Evolutionary conservation across 64 coral and sea anemone genomes (phyloP).

Genomic region (Porites australiensis): DNA sequence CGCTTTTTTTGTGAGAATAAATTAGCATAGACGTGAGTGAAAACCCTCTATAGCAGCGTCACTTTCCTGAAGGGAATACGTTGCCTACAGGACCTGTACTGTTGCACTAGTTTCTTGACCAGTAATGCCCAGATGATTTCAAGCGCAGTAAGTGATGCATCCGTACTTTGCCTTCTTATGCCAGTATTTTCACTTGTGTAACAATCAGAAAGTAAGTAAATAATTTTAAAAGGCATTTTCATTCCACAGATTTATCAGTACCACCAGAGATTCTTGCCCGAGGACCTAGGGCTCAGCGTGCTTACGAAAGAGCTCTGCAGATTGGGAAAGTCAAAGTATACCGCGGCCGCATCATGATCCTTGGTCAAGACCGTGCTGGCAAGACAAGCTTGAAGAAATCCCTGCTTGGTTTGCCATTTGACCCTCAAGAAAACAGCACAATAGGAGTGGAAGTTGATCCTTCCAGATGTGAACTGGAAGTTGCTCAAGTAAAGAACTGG

Average conservation of each 20-base stretch:
- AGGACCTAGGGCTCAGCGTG: slow-evolving; percentile 32
- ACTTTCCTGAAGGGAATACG: too few species aligned
- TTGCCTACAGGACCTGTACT: too few species aligned
- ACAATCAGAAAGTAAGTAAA: too few species aligned
- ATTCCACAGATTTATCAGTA: not conserved
- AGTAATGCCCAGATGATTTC: too few species aligned
- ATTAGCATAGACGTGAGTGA: too few species aligned
- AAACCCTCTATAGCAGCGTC: too few species aligned
- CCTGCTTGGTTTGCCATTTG: slow-evolving; percentile 51
- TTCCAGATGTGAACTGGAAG: slow-evolving; percentile 32
- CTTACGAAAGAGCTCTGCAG: slow-evolving; percentile 12
- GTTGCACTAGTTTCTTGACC: too few species aligned
- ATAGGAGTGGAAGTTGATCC: slow-evolving; percentile 53
- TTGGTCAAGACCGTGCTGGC: slow-evolving; percentile 55
- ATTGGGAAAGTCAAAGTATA: slow-evolving; percentile 20
- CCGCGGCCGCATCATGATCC: slow-evolving; percentile 50
- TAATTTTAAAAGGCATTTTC: not conserved
- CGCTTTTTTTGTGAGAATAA: too few species aligned
- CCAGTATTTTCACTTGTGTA: too few species aligned
- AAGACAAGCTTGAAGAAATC: slow-evolving; percentile 68
- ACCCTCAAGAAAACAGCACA: slow-evolving; percentile 48
- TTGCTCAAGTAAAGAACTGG: slow-evolving; percentile 41
- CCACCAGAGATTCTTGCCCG: not conserved
- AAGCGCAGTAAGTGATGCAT: too few species aligned
- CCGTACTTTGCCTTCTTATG: too few species aligned